Evolutionary conservation across 1,140 invertebrate species (phyloP).

Genomic region (Argopecten irradians): DNA sequence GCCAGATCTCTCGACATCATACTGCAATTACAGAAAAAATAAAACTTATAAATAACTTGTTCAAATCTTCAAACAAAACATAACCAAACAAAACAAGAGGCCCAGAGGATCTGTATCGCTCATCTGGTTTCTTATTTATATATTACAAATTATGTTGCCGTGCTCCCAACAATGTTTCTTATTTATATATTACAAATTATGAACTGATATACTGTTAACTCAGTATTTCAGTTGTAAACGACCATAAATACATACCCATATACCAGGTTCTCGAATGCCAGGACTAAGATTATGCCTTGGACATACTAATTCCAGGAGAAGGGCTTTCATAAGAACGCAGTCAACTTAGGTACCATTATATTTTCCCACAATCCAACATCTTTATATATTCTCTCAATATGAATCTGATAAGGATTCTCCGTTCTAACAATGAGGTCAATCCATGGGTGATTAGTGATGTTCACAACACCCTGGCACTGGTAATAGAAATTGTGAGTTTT

Average conservation of each 20-base stretch:
- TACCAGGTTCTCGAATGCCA: constrained; percentile 24
- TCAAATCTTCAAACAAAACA: not conserved
- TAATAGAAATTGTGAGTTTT: too few species aligned
- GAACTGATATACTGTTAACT: not conserved
- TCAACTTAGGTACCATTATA: too few species aligned
- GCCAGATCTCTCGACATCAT: too few species aligned
- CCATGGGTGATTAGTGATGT: not conserved
- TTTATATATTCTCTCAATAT: too few species aligned
- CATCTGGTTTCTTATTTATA: too few species aligned
- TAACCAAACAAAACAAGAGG: not conserved
- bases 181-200: not conserved
- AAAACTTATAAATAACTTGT: not conserved
- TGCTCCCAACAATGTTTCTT: not conserved
- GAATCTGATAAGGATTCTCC: too few species aligned
- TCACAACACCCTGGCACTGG: too few species aligned
- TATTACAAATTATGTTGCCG: not conserved
- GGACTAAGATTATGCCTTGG: not conserved
- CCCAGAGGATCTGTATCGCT: too few species aligned
- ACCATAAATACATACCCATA: constrained; percentile 7
- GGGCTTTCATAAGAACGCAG: not conserved
- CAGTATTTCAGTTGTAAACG: not conserved
- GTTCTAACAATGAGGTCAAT: too few species aligned
- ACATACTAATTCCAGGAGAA: constrained; percentile 3
- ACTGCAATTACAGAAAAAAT: not conserved
- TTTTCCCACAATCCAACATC: too few species aligned